These are phyloP conservation scores for Trialeurodes vaporariorum DNA, from an alignment of 1,140 invertebrate genomes.

Conservation along the genomic window DNA sequence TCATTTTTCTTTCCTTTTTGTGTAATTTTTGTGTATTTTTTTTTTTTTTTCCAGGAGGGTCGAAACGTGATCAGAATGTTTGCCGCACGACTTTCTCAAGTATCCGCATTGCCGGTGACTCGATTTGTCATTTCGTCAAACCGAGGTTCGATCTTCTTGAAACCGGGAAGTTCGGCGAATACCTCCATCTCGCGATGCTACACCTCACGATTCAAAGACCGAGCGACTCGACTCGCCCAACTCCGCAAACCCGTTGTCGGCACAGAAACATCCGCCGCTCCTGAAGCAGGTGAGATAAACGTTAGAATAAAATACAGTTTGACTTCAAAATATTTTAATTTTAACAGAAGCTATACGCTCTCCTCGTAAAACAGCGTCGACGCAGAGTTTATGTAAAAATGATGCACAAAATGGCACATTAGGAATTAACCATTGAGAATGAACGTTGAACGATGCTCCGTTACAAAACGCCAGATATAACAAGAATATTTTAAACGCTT, in stretches of 20 bases:
- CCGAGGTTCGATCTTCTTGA: not conserved
- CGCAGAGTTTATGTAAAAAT: too few species aligned
- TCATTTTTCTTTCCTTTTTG: too few species aligned
- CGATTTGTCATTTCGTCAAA: not conserved
- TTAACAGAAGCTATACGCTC: not conserved
- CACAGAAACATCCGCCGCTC: not conserved
- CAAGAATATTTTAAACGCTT: not conserved
- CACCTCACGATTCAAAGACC: not conserved
- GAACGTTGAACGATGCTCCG: not conserved
- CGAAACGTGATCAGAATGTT: not conserved
- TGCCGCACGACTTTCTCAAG: not conserved
- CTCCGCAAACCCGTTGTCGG: not conserved
- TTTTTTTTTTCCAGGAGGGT: too few species aligned
- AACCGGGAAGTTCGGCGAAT: not conserved
- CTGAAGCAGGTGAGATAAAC: not conserved
- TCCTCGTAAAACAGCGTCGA: too few species aligned
- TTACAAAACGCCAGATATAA: not conserved
- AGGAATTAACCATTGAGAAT: not conserved
- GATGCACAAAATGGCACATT: not conserved
- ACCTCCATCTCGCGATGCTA: not conserved
- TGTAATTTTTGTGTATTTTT: too few species aligned
- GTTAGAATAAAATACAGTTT: not conserved
- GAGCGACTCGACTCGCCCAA: not conserved
- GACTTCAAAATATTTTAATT: not conserved
- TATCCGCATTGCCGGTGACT: not conserved